Evolutionary conservation across 2,113 vertebrate species (phyloP), one percentile per base, ranked within the genome.

Genomic region (Platichthys flesus): DNA sequence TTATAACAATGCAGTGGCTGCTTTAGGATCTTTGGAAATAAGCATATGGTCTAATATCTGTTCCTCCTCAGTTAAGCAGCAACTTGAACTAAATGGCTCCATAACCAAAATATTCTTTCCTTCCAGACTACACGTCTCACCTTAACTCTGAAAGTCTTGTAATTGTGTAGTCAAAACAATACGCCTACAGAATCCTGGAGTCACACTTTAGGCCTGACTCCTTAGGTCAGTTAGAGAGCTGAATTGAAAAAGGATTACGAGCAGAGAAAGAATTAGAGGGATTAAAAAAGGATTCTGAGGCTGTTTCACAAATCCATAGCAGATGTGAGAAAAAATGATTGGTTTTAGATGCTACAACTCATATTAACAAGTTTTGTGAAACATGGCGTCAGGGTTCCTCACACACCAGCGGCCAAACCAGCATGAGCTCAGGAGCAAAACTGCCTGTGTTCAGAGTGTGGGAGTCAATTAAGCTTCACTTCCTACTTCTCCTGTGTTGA

Each of bases 201-300:
- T 40, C 66, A 67, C 37, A 68, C 79, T 73, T 79, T 56, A 40
- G 70, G 57, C 71, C 47, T 58, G 78, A 70, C 73, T 85, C 65
- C 80, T 74, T 76, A 77, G 84, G 20, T 87, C 79, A 71, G 74
- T 72, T 69, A 80, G 66, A 82, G 78, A 84, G 85, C 72, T 81
- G 67, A 84, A 88, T 90, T 87, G 85, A 83, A 85, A 85, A 86
- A 69, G 85, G 88, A 91, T 88, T 90, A 88, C 69, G 60, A 64
- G 76, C 74, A 58, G 67, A 73, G 63, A 76, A 79, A 76, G 81
- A 77, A 82, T 86, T 81, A 81, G 81, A 56, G 73, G 88, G 88
- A 91, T 89, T 89, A 89, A 79, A 81, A 78, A 13, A 60, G 58
- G 58, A 81, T 86, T 85, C 56, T 75, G 31, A 10, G 86, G 59